Percentiles rank a stretch among this genome's conserved stretches.
Conservation (phyloP, 92 coral and sea anemone species). For the Epizoanthus scotinus region DNA sequence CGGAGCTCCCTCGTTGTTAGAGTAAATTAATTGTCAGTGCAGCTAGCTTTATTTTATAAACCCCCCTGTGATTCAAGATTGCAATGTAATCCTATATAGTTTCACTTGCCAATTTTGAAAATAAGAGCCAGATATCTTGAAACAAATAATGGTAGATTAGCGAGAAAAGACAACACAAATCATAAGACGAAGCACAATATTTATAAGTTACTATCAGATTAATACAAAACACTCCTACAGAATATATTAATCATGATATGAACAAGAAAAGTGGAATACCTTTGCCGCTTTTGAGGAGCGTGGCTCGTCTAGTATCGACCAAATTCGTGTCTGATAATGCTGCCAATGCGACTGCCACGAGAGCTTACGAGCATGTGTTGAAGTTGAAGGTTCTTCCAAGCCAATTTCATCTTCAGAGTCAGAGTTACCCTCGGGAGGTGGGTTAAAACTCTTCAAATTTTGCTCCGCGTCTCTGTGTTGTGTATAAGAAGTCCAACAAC, state of each 20-base stretch:
- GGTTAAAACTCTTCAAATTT: constrained; percentile 83
- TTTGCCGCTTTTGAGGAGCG: constrained; percentile 89
- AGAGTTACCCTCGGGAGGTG: constrained; percentile 54
- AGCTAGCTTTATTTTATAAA: neutral
- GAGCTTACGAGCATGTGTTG: constrained; percentile 49
- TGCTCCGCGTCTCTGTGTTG: constrained; percentile 96
- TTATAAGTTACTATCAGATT: neutral
- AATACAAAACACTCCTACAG: neutral
- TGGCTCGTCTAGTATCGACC: constrained; percentile 92
- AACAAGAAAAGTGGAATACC: constrained; percentile 38
- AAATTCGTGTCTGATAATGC: constrained; percentile 74
- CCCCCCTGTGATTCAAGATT: neutral
- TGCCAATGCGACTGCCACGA: constrained; percentile 63
- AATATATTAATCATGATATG: neutral
- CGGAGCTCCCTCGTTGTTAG: too few relatives aligned
- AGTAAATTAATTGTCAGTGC: too few relatives aligned
- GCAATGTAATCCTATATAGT: neutral
- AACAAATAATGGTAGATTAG: constrained; percentile 7
- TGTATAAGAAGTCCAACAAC: constrained; percentile 92
- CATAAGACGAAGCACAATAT: neutral
- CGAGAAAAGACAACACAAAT: constrained; percentile 15
- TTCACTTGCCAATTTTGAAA: neutral
- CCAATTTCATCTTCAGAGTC: constrained; percentile 65
- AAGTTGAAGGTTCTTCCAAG: constrained; percentile 37
- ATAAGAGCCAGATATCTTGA: constrained; percentile 5